Evolutionary conservation across 2,888 invertebrate genomes (phyloP).

Genomic region (Plagodis pulveraria): DNA sequence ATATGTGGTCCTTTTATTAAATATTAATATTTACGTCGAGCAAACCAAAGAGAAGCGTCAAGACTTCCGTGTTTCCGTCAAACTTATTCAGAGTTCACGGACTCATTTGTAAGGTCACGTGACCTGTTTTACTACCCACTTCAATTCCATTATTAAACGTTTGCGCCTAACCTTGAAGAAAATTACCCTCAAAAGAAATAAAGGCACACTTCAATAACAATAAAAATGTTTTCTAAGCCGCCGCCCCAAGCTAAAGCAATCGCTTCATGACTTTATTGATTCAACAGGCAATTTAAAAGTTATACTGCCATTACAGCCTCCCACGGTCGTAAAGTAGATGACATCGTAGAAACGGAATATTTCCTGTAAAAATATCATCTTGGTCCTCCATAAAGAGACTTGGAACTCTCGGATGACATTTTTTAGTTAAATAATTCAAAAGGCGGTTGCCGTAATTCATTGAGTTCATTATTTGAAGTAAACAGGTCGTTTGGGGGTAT

Average conservation of each 20-base stretch:
- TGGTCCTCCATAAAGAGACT: slow-evolving; percentile 24
- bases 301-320: slow-evolving; percentile 32
- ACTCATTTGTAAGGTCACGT: background rate
- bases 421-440: slow-evolving; percentile 35
- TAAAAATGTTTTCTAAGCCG: slow-evolving; percentile 20
- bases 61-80: no score
- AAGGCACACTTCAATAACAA: slow-evolving; percentile 23
- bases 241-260: slow-evolving; percentile 8
- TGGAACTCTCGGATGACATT: slow-evolving; percentile 28
- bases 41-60: no score
- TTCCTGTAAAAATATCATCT: slow-evolving; percentile 31
- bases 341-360: slow-evolving; percentile 17
- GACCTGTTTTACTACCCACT: no score
- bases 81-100: slow-evolving; percentile 2
- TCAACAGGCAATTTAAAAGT: slow-evolving; percentile 32
- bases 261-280: slow-evolving; percentile 28
- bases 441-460: slow-evolving; percentile 33
- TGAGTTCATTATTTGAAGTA: slow-evolving; percentile 29
- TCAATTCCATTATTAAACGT: slow-evolving; percentile 13
- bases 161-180: background rate
- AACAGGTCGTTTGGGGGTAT: slow-evolving; percentile 22
- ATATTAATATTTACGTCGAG: no score
- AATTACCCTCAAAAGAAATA: slow-evolving; percentile 18
- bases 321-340: slow-evolving; percentile 32
- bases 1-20: no score